Conservation (phyloP, 2,113 vertebrate species). For the Cyanistes caeruleus region DNA sequence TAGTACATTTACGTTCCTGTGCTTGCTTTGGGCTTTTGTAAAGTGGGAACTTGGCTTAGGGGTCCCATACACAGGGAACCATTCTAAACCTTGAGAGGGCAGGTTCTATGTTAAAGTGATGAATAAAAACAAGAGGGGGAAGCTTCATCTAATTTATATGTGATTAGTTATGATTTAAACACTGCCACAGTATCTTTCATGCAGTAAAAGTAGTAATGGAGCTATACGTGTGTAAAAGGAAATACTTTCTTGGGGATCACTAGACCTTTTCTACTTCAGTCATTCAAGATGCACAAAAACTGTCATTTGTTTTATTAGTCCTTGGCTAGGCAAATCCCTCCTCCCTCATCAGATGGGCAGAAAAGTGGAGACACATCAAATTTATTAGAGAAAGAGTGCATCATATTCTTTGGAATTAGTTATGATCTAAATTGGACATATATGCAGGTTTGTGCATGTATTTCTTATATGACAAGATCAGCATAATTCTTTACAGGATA, state of each 20-base stretch:
- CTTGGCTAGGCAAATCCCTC: neutral
- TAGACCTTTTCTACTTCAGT: neutral
- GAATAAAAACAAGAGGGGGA: neutral
- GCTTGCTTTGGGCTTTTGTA: neutral
- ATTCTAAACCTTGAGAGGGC: neutral
- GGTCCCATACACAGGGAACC: neutral
- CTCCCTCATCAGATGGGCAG: neutral
- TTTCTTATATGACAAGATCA: neutral
- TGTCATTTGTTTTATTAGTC: neutral
- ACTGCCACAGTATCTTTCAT: neutral
- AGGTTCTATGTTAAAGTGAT: neutral
- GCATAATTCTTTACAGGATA: neutral
- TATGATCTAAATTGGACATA: neutral
- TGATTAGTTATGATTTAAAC: neutral
- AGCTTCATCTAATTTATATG: neutral
- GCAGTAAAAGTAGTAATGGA: neutral
- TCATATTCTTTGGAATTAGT: neutral
- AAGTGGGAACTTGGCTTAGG: neutral
- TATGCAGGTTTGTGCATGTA: neutral
- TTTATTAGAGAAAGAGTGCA: neutral
- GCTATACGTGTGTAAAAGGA: neutral
- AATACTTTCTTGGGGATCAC: neutral
- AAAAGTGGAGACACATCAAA: neutral
- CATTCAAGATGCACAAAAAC: neutral
- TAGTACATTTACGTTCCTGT: neutral